Evolutionary conservation across 2,797 vertebrate genomes (phyloP).

Genomic region (Syncerus caffer): DNA sequence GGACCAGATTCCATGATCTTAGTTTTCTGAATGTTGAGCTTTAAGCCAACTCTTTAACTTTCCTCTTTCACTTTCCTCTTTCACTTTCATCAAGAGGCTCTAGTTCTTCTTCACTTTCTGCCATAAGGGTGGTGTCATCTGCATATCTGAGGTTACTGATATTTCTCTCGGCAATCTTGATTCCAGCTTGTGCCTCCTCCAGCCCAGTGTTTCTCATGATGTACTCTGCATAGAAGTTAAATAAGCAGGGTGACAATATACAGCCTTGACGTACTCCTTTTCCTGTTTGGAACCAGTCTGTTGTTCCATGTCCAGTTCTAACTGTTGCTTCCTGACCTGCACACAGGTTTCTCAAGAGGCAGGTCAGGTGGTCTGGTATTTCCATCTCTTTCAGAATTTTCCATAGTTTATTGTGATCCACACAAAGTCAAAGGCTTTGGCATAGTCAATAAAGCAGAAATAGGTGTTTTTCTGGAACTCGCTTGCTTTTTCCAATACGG

Average conservation of each 20-base stretch:
- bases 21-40: neutral
- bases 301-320: too few species aligned
- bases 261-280: neutral
- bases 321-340: too few species aligned
- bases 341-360: too few species aligned
- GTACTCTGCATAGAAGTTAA: neutral
- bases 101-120: neutral
- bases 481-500: too few species aligned
- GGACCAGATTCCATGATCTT: accelerated
- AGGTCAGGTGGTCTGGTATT: too few species aligned
- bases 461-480: too few species aligned
- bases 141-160: neutral
- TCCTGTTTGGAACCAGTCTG: too few species aligned
- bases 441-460: too few species aligned
- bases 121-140: neutral
- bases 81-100: neutral
- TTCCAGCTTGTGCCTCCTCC: neutral
- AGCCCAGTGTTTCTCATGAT: neutral
- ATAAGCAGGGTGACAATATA: neutral
- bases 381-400: too few species aligned
- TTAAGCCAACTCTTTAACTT: neutral
- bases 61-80: neutral
- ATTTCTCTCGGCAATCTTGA: neutral
- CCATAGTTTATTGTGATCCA: too few species aligned
- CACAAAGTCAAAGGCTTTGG: too few species aligned